These are phyloP conservation scores for Drosophila setosimentum DNA, from an alignment of 2,888 invertebrate species.

Conservation along the genomic window DNA sequence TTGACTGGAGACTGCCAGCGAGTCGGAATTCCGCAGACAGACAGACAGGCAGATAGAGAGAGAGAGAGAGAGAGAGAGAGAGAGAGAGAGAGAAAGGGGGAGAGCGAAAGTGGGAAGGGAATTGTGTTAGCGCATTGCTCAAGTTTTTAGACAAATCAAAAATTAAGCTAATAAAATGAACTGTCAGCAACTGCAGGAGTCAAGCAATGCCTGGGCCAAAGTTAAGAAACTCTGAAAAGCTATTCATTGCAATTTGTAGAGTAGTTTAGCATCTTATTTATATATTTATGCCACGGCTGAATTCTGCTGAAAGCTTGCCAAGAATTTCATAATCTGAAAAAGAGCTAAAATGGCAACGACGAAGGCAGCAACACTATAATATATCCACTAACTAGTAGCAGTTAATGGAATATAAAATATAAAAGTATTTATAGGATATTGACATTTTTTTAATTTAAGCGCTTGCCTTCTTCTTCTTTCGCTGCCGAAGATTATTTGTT, in stretches of 20 bases:
- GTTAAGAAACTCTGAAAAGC: conserved; percentile 40
- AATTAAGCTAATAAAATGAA: conserved; percentile 64
- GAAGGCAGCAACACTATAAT: background rate
- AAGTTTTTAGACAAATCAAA: conserved; percentile 58
- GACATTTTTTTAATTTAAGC: background rate
- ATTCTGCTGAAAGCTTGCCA: conserved; percentile 32
- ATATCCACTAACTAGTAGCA: conserved; percentile 1
- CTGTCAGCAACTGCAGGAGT: conserved; percentile 55
- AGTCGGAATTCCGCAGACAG: background rate
- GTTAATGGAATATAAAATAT: conserved; percentile 1
- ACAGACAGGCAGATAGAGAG: conserved; percentile 1
- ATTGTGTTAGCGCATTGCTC: conserved; percentile 42
- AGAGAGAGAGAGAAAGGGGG: background rate
- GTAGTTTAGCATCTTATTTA: conserved; percentile 40
- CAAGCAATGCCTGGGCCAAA: conserved; percentile 51
- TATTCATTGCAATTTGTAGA: conserved; percentile 56
- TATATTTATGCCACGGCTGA: conserved; percentile 39
- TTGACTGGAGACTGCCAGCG: conserved; percentile 64
- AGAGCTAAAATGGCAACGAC: conserved; percentile 6
- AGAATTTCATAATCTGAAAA: conserved; percentile 38
- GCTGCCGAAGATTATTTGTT: background rate
- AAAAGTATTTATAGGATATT: background rate
- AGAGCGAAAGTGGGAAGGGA: background rate
- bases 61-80: background rate
- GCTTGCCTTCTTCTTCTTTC: background rate